Percentiles rank a stretch among this genome's conserved stretches.
These are phyloP conservation scores for Cuculus canorus DNA, from an alignment of 2,797 vertebrate species.

Conservation along the genomic window DNA sequence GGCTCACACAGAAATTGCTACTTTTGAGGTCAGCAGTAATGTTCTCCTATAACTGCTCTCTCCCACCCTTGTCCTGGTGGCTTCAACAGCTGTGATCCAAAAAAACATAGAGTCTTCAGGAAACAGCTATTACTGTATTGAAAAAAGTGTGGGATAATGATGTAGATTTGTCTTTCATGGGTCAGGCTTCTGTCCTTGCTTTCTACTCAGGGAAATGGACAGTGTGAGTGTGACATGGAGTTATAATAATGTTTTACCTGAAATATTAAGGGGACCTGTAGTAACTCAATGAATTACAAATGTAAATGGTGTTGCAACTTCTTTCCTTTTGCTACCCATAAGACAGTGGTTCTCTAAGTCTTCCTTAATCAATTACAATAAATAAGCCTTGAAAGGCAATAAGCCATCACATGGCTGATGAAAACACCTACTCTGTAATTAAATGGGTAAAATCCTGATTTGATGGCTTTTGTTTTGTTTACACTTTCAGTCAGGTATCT, in stretches of 20 bases:
- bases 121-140: neutral
- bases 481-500: neutral
- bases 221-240: neutral
- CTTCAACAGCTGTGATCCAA: neutral
- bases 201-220: neutral
- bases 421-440: slow-evolving; percentile 25
- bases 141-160: neutral
- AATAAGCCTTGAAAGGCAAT: slow-evolving; percentile 42
- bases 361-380: slow-evolving; percentile 41
- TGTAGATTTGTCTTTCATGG: neutral
- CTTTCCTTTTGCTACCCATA: neutral
- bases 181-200: neutral
- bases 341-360: neutral
- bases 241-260: neutral
- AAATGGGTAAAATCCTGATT: slow-evolving; percentile 29
- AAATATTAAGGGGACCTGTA: neutral
- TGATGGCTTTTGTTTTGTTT: slow-evolving; percentile 8
- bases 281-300: neutral
- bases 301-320: neutral
- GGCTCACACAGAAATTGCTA: neutral
- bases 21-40: neutral
- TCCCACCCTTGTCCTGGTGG: neutral
- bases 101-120: neutral
- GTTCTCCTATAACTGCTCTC: neutral
- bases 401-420: neutral